Evolutionary conservation across 2,113 vertebrate genomes (phyloP).

Genomic region (Neotoma lepida): DNA sequence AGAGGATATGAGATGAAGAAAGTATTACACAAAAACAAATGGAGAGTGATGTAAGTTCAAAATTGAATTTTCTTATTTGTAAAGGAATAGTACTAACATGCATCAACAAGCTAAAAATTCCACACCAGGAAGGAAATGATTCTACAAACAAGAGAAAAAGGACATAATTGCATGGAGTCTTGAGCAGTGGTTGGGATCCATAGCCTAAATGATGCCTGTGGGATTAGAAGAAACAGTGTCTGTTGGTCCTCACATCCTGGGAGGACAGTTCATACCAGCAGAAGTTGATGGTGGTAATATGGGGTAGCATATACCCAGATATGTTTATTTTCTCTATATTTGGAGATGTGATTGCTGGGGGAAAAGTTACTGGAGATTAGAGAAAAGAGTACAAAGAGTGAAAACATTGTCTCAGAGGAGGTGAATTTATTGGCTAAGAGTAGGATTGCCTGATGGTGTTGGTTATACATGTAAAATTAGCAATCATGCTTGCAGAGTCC

Average conservation of each 20-base stretch:
- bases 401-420: neutral
- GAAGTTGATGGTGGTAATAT: neutral
- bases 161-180: neutral
- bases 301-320: neutral
- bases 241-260: no score
- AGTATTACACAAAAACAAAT: neutral
- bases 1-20: neutral
- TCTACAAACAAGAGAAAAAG: neutral
- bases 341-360: neutral
- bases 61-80: neutral
- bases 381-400: neutral
- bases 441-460: neutral
- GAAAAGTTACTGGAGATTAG: neutral
- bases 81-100: neutral
- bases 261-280: neutral
- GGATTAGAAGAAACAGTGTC: neutral
- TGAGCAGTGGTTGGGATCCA: neutral
- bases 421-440: neutral
- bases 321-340: neutral
- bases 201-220: neutral
- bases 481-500: neutral
- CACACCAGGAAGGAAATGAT: neutral
- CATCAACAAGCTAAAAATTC: neutral
- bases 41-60: neutral
- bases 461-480: neutral